Conservation (phyloP, 2,113 vertebrate species). For the Odontesthes bonariensis region DNA sequence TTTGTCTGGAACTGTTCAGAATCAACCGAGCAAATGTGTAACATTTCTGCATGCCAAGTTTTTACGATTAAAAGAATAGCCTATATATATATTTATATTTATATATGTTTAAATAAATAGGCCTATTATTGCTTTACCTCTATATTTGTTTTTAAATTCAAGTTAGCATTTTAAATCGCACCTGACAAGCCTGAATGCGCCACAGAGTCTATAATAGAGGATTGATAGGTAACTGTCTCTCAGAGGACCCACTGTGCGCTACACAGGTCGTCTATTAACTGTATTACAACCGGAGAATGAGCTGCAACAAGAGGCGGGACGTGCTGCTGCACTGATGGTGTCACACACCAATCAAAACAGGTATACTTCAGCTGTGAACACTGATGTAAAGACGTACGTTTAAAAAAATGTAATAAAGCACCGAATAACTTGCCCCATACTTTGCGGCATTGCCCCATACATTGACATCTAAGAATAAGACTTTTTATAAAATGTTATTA, state of each 20-base stretch:
- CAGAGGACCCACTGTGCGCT: conserved; percentile 23
- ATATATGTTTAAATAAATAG: no score
- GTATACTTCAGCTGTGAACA: conserved; percentile 23
- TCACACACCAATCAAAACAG: conserved; percentile 32
- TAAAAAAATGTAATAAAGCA: not conserved
- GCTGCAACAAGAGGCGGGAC: conserved; percentile 36
- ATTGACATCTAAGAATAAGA: not conserved
- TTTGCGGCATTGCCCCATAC: no score
- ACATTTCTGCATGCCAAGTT: no score
- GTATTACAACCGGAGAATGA: conserved; percentile 35
- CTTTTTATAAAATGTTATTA: no score
- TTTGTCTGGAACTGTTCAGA: no score
- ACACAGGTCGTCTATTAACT: conserved; percentile 22
- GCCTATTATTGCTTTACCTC: not conserved
- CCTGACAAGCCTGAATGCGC: not conserved
- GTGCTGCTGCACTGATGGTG: conserved; percentile 1
- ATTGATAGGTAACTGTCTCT: conserved; percentile 8
- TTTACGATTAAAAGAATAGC: no score
- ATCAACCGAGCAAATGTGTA: no score
- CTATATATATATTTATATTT: no score
- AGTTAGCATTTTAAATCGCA: not conserved
- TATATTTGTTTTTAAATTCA: conserved; percentile 10
- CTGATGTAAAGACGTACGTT: not conserved
- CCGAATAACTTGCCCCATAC: no score
- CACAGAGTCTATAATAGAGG: not conserved